Evolutionary conservation across 1,140 invertebrate species (phyloP).

Genomic region (Epicauta chinensis): DNA sequence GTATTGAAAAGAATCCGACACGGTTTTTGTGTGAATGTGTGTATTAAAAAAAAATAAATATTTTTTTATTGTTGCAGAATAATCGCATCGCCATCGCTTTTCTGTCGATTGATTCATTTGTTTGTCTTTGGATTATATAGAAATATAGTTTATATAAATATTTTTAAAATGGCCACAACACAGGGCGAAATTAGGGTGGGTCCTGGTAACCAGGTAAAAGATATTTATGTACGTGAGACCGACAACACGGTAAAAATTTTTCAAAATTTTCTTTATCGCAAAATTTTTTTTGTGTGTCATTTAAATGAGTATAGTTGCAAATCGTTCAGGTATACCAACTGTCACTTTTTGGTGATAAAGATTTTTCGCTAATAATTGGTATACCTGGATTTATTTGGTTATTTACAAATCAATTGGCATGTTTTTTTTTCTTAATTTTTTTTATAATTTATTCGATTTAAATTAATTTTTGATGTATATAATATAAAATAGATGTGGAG

Average conservation of each 20-base stretch:
- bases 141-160: conserved; percentile 5
- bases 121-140: conserved; percentile 7
- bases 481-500: conserved; percentile 5
- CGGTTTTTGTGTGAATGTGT: too few species aligned
- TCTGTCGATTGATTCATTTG: conserved; percentile 2
- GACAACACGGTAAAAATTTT: conserved; percentile 49
- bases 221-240: conserved; percentile 53
- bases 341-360: too few species aligned
- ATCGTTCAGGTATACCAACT: neutral
- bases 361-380: neutral
- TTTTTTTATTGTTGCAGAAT: neutral
- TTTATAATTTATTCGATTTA: too few species aligned
- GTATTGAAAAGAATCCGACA: too few species aligned
- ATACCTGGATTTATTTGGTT: neutral
- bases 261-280: conserved; percentile 28
- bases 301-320: neutral
- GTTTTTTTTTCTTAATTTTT: too few species aligned
- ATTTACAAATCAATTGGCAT: conserved; percentile 24
- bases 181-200: conserved; percentile 94
- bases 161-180: conserved; percentile 55
- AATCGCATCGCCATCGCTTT: too few species aligned
- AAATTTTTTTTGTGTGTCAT: neutral
- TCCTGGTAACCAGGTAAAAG: conserved; percentile 83
- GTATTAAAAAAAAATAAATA: neutral
- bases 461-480: conserved; percentile 4